Conservation (phyloP, 2,888 invertebrate species). For the Tetrapedia diversipes region DNA sequence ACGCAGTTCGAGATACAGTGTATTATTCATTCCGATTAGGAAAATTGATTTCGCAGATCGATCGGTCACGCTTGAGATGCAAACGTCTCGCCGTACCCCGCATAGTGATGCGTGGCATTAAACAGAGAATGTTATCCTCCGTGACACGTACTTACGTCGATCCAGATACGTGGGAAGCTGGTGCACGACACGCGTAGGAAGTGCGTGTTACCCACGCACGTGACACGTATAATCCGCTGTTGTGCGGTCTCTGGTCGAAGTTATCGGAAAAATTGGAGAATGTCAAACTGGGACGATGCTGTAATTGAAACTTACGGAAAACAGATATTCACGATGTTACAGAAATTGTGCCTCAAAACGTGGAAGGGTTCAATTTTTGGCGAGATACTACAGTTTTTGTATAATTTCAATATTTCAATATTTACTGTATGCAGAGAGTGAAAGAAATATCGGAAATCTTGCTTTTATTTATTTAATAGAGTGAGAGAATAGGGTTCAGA, state of each 20-base stretch:
- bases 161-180: slow-evolving; percentile 63
- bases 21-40: slow-evolving; percentile 27
- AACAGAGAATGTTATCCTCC: slow-evolving; percentile 42
- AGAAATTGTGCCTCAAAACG: too few species aligned
- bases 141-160: slow-evolving; percentile 50
- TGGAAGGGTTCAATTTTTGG: too few species aligned
- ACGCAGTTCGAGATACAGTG: slow-evolving; percentile 23
- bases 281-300: not conserved
- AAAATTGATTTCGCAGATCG: slow-evolving; percentile 45
- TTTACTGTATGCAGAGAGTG: too few species aligned
- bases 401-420: too few species aligned
- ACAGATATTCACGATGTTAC: too few species aligned
- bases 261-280: not conserved
- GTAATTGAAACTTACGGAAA: too few species aligned
- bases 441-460: too few species aligned
- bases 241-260: not conserved
- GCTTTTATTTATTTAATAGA: too few species aligned
- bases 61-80: slow-evolving; percentile 27
- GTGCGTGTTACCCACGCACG: slow-evolving; percentile 54
- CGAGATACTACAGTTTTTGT: too few species aligned
- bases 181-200: slow-evolving; percentile 58
- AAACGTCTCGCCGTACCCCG: slow-evolving; percentile 10
- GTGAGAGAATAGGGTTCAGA: too few species aligned
- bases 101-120: slow-evolving; percentile 46
- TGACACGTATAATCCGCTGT: slow-evolving; percentile 39